These are phyloP conservation scores for Sarotherodon lohbergeri DNA, from an alignment of 2,113 vertebrate genomes.

Conservation along the genomic window DNA sequence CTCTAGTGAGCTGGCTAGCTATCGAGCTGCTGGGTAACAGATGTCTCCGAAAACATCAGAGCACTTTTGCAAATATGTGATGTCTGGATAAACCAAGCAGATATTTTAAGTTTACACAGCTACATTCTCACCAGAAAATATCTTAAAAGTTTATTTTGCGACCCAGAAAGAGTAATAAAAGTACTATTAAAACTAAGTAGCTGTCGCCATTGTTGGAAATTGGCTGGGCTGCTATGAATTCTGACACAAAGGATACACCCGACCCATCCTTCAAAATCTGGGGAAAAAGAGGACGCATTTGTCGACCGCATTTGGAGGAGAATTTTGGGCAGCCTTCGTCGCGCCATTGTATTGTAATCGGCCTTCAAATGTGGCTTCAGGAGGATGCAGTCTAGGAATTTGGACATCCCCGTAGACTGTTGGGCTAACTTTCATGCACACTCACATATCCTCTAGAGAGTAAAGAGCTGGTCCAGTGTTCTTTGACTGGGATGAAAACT, in stretches of 20 bases:
- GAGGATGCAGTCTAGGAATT: not conserved
- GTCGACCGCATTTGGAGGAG: not conserved
- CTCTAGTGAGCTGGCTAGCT: no score
- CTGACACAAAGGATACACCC: not conserved
- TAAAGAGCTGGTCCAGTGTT: not conserved
- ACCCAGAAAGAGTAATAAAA: rapidly evolving
- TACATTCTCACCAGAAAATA: no score
- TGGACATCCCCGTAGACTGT: not conserved
- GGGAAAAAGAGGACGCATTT: not conserved
- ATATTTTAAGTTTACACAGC: no score
- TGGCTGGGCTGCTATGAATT: not conserved
- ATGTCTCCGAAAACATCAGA: no score
- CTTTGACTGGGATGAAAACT: rapidly evolving
- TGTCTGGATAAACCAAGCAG: no score
- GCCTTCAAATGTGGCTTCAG: not conserved
- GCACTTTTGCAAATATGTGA: no score
- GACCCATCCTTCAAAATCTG: not conserved
- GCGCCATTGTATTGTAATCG: not conserved
- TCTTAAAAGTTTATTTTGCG: no score
- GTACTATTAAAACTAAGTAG: no score
- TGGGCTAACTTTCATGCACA: not conserved
- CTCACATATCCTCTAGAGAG: not conserved
- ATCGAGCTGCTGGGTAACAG: no score
- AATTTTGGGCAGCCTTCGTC: not conserved
- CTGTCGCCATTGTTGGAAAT: not conserved